Conservation (phyloP, 2,888 invertebrate species). For the Melieria omissa region DNA sequence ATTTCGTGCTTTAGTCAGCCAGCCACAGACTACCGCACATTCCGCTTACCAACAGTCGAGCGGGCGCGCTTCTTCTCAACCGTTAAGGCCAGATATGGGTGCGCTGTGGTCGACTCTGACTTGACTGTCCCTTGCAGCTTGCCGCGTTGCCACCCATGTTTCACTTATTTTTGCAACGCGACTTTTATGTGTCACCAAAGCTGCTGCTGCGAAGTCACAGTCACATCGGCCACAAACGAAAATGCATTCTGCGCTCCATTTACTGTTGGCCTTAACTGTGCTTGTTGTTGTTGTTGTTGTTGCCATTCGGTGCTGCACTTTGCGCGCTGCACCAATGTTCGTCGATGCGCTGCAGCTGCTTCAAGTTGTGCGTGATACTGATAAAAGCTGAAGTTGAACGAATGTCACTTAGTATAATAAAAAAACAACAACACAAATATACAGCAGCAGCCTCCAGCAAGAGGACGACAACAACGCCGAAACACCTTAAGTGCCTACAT, state of each 20-base stretch:
- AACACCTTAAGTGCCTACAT: conserved; percentile 12
- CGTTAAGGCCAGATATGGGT: too few species aligned
- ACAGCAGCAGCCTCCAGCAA: neutral
- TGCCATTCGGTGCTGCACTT: neutral
- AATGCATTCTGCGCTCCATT: conserved; percentile 21
- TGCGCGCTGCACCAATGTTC: neutral
- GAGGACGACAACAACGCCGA: conserved; percentile 1
- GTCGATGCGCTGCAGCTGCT: neutral
- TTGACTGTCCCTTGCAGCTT: too few species aligned
- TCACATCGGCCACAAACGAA: neutral
- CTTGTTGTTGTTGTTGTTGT: conserved; percentile 8
- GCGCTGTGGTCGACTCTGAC: too few species aligned
- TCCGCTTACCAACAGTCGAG: too few species aligned
- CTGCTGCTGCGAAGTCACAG: neutral
- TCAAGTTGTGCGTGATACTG: conserved; percentile 19
- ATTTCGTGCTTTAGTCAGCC: too few species aligned
- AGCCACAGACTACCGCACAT: too few species aligned
- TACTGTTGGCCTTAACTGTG: neutral
- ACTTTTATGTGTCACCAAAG: too few species aligned
- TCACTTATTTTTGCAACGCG: too few species aligned
- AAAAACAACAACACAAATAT: neutral
- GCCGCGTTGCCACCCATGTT: too few species aligned
- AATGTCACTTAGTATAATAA: too few species aligned
- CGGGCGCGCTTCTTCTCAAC: too few species aligned
- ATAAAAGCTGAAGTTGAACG: conserved; percentile 11